Base-by-base conservation (phyloP, 2,888 invertebrate species). In the Yponomeuta sedellus region DNA sequence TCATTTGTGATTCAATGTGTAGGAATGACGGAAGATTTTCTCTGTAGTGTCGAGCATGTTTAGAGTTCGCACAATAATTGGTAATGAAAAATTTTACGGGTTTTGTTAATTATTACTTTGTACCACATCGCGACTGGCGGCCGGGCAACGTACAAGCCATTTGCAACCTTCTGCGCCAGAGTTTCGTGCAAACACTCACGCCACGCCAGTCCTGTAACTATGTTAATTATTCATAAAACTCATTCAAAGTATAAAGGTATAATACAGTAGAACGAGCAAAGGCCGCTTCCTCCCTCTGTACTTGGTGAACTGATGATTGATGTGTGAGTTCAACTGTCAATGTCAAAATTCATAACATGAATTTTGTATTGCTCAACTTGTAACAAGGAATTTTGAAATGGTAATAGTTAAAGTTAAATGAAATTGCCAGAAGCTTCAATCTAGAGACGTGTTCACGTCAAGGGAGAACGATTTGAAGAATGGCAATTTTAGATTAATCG, bases 391-490 rank as follows among this genome's bases (percentile, higher is more conserved):
- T 59, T 59, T 19, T 59, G 19, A 22, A 59, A 59, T 25, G 59
- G 22, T n/a, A 19, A 22, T 59, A 19, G 59, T 22, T 20, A 39
- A 25, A 19, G 39, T 62, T n/a, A 74, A 72, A 76, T 78, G n/a
- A n/a, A n/a, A n/a, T 76, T 75, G 71, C 72, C 71, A 75, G 78
- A 76, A 78, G 78, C 81, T 81, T 82, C 82, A 83, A 79, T 76
- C 77, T 73, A 72, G 75, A 71, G 77, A 79, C 16, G 44, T 16
- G 44, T 16, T 12, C 16, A 52, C 44, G 16, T 1, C 12, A 52
- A 52, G 16, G 5, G 10, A 44, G 12, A 12, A 2, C 12, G 44
- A 44, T 12, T 16, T 52, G 44, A 16, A 52, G 16, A 3, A 12
- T 16, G 16, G 44, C 12, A 44, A 2, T 28, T 28, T 2, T 4